Conservation (phyloP, 2,888 invertebrate genomes). For the Limenitis camilla region DNA sequence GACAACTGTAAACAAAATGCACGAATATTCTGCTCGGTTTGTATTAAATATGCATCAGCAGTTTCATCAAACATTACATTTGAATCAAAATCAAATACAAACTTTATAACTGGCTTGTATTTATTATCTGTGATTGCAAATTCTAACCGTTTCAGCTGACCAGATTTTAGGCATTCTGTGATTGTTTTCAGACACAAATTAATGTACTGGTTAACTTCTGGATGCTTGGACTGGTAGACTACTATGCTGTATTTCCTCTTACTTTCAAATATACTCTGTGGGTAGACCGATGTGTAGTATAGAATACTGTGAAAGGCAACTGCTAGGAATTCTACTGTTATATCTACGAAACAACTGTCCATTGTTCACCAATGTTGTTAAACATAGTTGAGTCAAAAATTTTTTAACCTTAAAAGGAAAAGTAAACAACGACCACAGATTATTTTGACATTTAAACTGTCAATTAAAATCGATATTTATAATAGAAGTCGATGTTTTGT, state of each 20-base stretch:
- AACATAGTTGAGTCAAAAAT: too few species aligned
- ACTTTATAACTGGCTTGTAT: slow-evolving; percentile 42
- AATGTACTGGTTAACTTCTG: slow-evolving; percentile 78
- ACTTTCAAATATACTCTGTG: slow-evolving; percentile 75
- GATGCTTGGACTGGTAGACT: slow-evolving; percentile 76
- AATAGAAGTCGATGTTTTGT: too few species aligned
- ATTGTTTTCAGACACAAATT: slow-evolving; percentile 68
- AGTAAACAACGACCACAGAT: too few species aligned
- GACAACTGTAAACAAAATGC: slow-evolving; percentile 76
- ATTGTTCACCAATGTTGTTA: slow-evolving; percentile 29
- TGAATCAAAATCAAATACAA: slow-evolving; percentile 54
- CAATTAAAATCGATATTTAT: too few species aligned
- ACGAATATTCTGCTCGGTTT: slow-evolving; percentile 76
- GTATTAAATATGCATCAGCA: slow-evolving; percentile 76
- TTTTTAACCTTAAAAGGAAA: too few species aligned
- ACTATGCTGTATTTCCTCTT: slow-evolving; percentile 78
- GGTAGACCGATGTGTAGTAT: slow-evolving; percentile 76
- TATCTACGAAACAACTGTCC: slow-evolving; percentile 69
- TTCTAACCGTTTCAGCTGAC: slow-evolving; percentile 66
- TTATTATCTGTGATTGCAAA: slow-evolving; percentile 58
- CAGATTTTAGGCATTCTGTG: slow-evolving; percentile 62
- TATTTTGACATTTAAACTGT: too few species aligned
- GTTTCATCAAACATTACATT: slow-evolving; percentile 41
- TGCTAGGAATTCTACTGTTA: slow-evolving; percentile 79
- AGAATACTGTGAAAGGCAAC: slow-evolving; percentile 78